Percentiles rank a stretch among this genome's conserved stretches.
phyloP scores from a whole-genome alignment of 2,888 invertebrate genomes.

The Epirrhoe tristata region DNA sequence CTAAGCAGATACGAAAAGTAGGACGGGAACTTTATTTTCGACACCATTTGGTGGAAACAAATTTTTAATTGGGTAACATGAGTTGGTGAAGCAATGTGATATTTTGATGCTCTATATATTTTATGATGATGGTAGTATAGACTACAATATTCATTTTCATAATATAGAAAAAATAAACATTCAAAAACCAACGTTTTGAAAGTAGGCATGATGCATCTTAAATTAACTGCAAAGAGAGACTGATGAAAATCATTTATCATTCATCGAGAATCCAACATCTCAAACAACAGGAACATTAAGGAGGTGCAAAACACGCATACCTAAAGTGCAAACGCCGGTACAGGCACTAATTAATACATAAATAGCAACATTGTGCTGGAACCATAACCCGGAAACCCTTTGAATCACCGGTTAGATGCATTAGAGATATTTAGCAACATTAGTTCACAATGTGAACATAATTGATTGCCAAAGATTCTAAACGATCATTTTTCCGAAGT shows the following conservation, averaged over 20 bases:
- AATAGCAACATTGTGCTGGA: slow-evolving; percentile 61
- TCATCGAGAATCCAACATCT: slow-evolving; percentile 23
- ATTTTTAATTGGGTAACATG: slow-evolving; percentile 37
- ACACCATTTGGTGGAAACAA: slow-evolving; percentile 39
- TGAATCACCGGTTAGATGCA: slow-evolving; percentile 51
- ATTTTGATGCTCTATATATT: slow-evolving; percentile 18
- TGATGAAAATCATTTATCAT: slow-evolving; percentile 19
- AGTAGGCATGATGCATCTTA: neutral
- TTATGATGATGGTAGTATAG: neutral
- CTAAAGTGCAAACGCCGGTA: slow-evolving; percentile 57
- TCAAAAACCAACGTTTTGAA: neutral
- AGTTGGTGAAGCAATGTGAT: slow-evolving; percentile 34
- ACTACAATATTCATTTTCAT: neutral
- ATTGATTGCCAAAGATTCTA: neutral
- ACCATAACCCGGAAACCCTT: slow-evolving; percentile 45
- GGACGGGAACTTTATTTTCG: slow-evolving; percentile 47
- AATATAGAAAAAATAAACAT: neutral
- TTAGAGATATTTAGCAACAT: slow-evolving; percentile 43
- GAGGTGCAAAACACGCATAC: slow-evolving; percentile 51
- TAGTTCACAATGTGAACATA: slow-evolving; percentile 10
- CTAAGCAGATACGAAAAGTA: slow-evolving; percentile 43
- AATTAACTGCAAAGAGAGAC: neutral
- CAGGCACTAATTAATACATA: slow-evolving; percentile 67
- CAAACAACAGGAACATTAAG: slow-evolving; percentile 24
- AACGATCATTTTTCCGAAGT: neutral